phyloP scores from a whole-genome alignment of 2,113 vertebrate genomes.

The Nesogale talazaci region DNA sequence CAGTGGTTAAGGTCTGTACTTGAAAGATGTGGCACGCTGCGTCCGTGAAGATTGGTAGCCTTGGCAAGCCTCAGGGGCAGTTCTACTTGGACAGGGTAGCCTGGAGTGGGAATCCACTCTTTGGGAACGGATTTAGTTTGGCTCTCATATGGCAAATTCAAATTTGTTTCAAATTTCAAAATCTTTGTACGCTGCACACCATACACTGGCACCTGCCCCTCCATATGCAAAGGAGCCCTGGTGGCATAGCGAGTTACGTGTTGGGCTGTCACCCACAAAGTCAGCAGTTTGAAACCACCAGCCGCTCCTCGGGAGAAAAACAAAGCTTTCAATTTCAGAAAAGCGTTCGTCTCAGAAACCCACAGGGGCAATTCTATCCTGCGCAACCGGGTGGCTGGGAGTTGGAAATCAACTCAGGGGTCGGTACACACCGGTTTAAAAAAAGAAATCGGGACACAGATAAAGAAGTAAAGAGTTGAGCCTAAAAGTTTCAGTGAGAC shows the following conservation, averaged over 20 bases:
- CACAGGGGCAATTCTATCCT: too few species aligned
- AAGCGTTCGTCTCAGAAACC: too few species aligned
- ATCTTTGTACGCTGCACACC: neutral
- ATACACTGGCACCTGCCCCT: neutral
- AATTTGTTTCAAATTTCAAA: neutral
- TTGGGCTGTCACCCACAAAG: too few species aligned
- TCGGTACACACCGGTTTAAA: too few species aligned
- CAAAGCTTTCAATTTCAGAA: too few species aligned
- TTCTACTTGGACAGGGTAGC: neutral
- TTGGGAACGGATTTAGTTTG: neutral
- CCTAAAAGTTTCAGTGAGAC: slow-evolving; percentile 6
- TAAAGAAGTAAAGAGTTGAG: neutral
- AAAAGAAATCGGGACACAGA: neutral
- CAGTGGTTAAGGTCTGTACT: too few species aligned
- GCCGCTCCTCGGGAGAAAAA: too few species aligned
- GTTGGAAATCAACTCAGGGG: too few species aligned
- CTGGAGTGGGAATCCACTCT: neutral
- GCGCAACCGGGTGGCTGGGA: too few species aligned
- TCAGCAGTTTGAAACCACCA: too few species aligned
- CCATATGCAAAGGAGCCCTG: too few species aligned
- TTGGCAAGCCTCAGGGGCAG: neutral
- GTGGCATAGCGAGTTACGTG: too few species aligned
- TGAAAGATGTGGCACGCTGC: neutral
- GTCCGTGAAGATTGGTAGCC: neutral
- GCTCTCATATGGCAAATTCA: neutral